A percentile compares a stretch with the other conserved stretches of the same genome.
Conservation (phyloP, 1,140 invertebrate genomes). For the Aporrectodea caliginosa region DNA sequence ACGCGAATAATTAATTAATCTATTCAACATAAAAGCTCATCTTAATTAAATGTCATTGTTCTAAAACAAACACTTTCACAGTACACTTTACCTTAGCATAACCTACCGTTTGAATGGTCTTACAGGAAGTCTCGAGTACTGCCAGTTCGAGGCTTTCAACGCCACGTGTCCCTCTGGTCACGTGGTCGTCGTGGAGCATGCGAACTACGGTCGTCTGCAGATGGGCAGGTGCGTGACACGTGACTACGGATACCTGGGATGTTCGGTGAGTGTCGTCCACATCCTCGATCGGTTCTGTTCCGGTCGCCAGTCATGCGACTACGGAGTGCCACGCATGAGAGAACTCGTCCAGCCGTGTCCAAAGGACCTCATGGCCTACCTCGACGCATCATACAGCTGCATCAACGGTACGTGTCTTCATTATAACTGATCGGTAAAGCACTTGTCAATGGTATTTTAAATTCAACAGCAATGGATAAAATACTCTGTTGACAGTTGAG, state of each 20-base stretch:
- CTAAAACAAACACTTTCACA: no score
- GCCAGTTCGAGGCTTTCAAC: slow-evolving; percentile 22
- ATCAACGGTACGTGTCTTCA: slow-evolving; percentile 6
- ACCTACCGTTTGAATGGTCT: no score
- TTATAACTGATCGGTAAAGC: no score
- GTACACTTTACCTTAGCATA: no score
- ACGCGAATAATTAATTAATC: no score
- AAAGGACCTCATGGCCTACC: slow-evolving; percentile 15
- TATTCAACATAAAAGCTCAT: no score
- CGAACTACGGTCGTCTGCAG: slow-evolving; percentile 17
- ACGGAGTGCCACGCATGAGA: not conserved
- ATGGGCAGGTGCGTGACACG: slow-evolving; percentile 21
- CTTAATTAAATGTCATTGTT: no score
- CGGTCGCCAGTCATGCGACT: slow-evolving; percentile 1
- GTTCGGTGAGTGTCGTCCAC: slow-evolving; percentile 15
- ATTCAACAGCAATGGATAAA: no score
- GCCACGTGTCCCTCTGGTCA: slow-evolving; percentile 5
- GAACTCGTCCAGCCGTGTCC: slow-evolving; percentile 20
- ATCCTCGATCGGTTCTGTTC: slow-evolving; percentile 19
- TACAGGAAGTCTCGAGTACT: slow-evolving; percentile 19
- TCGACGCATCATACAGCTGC: slow-evolving; percentile 12
- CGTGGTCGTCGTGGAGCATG: slow-evolving; percentile 17
- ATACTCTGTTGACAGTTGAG: no score
- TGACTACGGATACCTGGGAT: slow-evolving; percentile 24
- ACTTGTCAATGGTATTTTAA: no score